Evolutionary conservation across 1,140 invertebrate genomes (phyloP), one percentile per base, ranked within the genome.

Genomic region (Pissodes strobi): DNA sequence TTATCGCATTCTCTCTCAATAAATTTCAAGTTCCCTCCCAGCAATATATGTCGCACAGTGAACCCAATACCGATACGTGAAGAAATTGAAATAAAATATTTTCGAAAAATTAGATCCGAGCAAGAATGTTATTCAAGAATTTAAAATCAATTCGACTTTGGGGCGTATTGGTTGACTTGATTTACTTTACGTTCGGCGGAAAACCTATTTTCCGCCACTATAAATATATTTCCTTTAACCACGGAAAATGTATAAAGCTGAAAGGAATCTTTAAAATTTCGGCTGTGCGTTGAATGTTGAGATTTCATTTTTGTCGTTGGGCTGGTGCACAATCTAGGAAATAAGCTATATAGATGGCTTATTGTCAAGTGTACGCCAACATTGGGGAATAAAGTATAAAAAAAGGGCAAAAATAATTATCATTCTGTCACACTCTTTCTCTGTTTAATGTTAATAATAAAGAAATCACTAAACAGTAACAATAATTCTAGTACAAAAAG

Each of bases 161-260:
- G 55, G 45, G 45, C 9, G 52, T 27, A 57, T 57, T 57, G 55
- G 38, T 45, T 57, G 55, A 57, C 23, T 57, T 45, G 41, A n/a
- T 57, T 57, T 30, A 30, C 22, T 27, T 25, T 57, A 22, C 25
- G 38, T 45, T 27, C 41, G 22, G 27, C 55, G 55, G 55, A 45
- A 57, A 57, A 57, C 55, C 55, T 41, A 57, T 57, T 57, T 57
- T 57, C 55, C 55, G 55, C 55, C 27, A 57, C 38, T 57, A 57
- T 57, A 57, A 57, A 25, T 57, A 45, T 45, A 45, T 57, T 57
- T 57, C 55, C 55, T 45, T 57, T 57, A 57, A 57, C 38, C 55
- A 39, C 55, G 55, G n/a, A 57, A 45, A 57, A 45, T 25, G 38
- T 12, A 45, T 43, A 57, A 45, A 43, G 38, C 22, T 55, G 52